Evolutionary conservation across 2,797 vertebrate genomes (phyloP), one percentile per base, ranked within the genome.

Genomic region (Schizopygopsis malacanthus): DNA sequence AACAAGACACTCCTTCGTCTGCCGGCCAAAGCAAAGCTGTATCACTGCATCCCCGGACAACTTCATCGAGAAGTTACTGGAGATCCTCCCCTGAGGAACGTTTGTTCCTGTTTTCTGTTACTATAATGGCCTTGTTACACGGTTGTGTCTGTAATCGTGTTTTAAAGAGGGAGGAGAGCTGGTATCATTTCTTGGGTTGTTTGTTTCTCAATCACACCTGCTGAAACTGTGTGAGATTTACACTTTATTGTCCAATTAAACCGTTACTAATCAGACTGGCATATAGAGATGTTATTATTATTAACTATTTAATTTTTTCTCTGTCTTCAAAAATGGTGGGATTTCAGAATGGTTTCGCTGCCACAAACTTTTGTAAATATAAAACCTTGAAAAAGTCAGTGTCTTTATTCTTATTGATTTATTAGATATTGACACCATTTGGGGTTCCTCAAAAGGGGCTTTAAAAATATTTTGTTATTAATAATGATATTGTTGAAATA

Each of bases 351-450:
- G 80, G 16, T 92, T 92, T 90, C 91, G 71, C 90, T 92, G 90
- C 93, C 92, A 90, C 83, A 85, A 86, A 92, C 89, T 93, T 94
- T 92, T 94, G 92, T 96, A 95, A 96, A 95, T 94, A 92, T 20
- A 88, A 94, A 95, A 70, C 52, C 33, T 1, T 37, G 79, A 6
- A 25, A 50, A 81, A 28, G 63, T 65, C 28, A 8, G 15, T 33
- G 59, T 61, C 59, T 25, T 25, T 61, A 61, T 61, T 61, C n/a
- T 61, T 25, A 61, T 12, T 25, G n/a, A 11, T 25, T 61, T 61
- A 25, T 61, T 61, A 6, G 11, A 4, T 61, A 6, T 2, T 61
- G 59, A 61, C n/a, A 59, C 22, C 22, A 33, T 18, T 33, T 75
- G 10, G 6, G 37, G 10, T 3, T 43, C 4, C 39, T 41, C 39